Conservation (phyloP, 2,113 vertebrate species). For the Paradoxurus hermaphroditus region DNA sequence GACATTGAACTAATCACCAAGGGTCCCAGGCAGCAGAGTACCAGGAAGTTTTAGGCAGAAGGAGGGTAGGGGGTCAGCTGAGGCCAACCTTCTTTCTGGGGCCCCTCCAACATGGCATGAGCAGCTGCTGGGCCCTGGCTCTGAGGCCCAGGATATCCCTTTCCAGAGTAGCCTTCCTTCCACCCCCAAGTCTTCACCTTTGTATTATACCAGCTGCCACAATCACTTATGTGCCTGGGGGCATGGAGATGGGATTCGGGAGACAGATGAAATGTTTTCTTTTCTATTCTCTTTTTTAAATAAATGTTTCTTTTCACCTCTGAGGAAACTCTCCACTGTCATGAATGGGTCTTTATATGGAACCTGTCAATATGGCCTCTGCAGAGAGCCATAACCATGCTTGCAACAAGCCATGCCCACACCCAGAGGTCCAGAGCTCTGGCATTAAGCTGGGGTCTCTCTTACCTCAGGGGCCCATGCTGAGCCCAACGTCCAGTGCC, state of each 20-base stretch:
- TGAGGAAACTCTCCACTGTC: neutral
- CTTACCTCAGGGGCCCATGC: neutral
- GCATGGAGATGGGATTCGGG: neutral
- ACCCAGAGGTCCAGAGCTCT: neutral
- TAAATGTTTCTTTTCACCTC: constrained; percentile 37
- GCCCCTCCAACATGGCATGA: neutral
- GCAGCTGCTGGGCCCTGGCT: neutral
- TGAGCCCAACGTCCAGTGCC: neutral
- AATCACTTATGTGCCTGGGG: neutral
- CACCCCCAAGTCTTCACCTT: neutral
- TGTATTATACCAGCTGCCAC: neutral
- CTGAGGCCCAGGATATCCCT: neutral
- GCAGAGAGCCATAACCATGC: neutral
- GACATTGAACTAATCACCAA: neutral
- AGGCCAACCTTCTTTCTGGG: neutral
- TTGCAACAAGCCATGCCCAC: neutral
- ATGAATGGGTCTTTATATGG: constrained; percentile 25
- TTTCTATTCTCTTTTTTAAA: neutral
- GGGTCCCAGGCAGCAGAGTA: neutral
- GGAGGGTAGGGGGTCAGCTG: neutral
- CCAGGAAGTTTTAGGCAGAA: neutral
- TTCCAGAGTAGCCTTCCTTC: neutral
- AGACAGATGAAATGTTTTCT: constrained; percentile 12
- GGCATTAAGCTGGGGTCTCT: neutral
- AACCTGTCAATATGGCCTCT: neutral